Conservation (phyloP, 2,797 vertebrate species). For the Protonibea diacanthus region DNA sequence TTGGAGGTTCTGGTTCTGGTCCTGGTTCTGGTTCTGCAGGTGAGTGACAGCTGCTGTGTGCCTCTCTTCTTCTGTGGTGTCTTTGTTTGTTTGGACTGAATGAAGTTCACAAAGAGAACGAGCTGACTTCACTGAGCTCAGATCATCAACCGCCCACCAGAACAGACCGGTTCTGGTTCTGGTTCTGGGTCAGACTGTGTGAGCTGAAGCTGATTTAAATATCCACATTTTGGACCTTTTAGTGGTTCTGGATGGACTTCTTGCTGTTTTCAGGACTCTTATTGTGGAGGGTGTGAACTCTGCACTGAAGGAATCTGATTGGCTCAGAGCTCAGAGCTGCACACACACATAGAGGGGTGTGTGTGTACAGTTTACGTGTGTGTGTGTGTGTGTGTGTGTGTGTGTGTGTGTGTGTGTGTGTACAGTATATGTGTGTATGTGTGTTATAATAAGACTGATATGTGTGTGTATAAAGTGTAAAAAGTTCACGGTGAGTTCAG, state of each 20-base stretch:
- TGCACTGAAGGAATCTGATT: slow-evolving; percentile 46
- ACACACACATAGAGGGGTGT: slow-evolving; percentile 25
- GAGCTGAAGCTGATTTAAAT: too few species aligned
- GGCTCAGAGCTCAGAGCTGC: slow-evolving; percentile 36
- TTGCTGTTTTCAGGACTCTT: background rate
- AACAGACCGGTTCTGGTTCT: too few species aligned
- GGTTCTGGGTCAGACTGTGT: too few species aligned
- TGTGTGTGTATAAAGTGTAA: too few species aligned
- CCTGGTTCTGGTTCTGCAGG: slow-evolving; percentile 24
- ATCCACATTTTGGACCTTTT: too few species aligned
- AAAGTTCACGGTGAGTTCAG: too few species aligned
- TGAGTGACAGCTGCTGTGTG: slow-evolving; percentile 17
- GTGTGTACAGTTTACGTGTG: background rate
- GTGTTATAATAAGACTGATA: too few species aligned
- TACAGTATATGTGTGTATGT: too few species aligned
- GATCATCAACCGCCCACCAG: background rate
- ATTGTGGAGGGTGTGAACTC: slow-evolving; percentile 39
- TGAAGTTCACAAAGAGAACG: slow-evolving; percentile 2
- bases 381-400: background rate
- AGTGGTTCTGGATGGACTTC: too few species aligned
- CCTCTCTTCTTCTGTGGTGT: too few species aligned
- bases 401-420: too few species aligned
- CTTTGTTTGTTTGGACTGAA: background rate
- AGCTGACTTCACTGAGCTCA: background rate
- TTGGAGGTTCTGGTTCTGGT: background rate